phyloP scores from a whole-genome alignment of 2,888 invertebrate genomes.

The Caenorhabditis sp. region DNA sequence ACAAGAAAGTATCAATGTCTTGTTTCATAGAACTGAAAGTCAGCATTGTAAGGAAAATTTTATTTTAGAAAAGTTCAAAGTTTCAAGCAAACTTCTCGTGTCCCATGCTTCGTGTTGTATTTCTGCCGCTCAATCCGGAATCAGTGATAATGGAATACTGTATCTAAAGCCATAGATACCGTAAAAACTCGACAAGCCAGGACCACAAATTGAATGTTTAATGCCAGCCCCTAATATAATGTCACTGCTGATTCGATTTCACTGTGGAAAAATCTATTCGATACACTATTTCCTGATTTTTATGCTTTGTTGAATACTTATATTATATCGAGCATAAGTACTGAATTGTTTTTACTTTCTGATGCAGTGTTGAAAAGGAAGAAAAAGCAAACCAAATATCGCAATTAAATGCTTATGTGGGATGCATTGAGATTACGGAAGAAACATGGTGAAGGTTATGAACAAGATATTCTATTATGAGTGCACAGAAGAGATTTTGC shows the following conservation, averaged over 20 bases:
- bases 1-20: slow-evolving; percentile 79
- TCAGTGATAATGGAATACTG: slow-evolving; percentile 95
- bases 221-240: too few species aligned
- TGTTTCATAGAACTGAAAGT: slow-evolving; percentile 86
- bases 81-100: slow-evolving; percentile 91
- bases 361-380: too few species aligned
- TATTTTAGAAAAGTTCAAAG: background rate
- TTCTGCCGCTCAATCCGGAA: slow-evolving; percentile 91
- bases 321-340: too few species aligned
- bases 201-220: too few species aligned
- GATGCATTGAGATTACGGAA: background rate
- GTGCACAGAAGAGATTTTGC: background rate
- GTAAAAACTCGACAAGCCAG: too few species aligned
- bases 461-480: background rate
- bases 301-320: too few species aligned
- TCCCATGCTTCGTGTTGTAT: slow-evolving; percentile 97
- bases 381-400: background rate
- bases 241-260: too few species aligned
- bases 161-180: too few species aligned
- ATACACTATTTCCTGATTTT: too few species aligned
- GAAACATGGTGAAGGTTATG: background rate
- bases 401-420: background rate
- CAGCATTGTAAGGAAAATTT: slow-evolving; percentile 83
- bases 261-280: too few species aligned
- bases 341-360: too few species aligned